Percentiles rank a stretch among this genome's conserved stretches.
Conservation (phyloP, 92 coral and sea anemone species). For the Plumapathes pennacea region DNA sequence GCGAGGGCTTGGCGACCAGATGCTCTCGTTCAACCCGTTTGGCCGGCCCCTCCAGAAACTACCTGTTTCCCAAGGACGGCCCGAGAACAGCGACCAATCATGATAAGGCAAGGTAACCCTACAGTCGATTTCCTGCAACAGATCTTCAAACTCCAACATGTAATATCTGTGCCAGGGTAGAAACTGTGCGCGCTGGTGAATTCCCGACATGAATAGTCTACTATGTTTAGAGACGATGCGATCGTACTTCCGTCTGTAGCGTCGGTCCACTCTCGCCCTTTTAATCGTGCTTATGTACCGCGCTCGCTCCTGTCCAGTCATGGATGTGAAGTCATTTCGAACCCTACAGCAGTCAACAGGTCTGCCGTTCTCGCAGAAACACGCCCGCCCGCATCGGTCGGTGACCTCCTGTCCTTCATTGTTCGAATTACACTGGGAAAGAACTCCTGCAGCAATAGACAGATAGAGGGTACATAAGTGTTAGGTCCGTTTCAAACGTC, state of each 20-base stretch:
- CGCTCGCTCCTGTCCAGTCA: slow-evolving; percentile 23
- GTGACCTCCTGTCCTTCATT: slow-evolving; percentile 4
- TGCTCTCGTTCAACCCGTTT: slow-evolving; percentile 7
- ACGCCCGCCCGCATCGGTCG: not conserved
- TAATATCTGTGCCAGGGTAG: slow-evolving; percentile 48
- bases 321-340: slow-evolving; percentile 24
- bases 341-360: slow-evolving; percentile 23
- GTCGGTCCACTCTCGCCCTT: not conserved
- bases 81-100: slow-evolving; percentile 35
- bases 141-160: slow-evolving; percentile 22
- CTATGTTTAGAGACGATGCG: slow-evolving; percentile 10
- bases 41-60: slow-evolving; percentile 18
- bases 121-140: slow-evolving; percentile 12
- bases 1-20: slow-evolving; percentile 6
- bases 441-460: too few species aligned
- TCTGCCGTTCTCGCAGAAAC: slow-evolving; percentile 4
- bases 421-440: too few species aligned
- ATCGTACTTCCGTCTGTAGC: slow-evolving; percentile 4
- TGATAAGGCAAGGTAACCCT: slow-evolving; percentile 39
- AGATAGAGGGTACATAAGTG: too few species aligned
- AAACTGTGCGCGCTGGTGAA: slow-evolving; percentile 28
- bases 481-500: too few species aligned
- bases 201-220: slow-evolving; percentile 19
- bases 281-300: slow-evolving; percentile 17
- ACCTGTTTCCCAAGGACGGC: slow-evolving; percentile 2